These are phyloP conservation scores for Zingel zingel DNA, from an alignment of 2,113 vertebrate genomes.

Conservation along the genomic window DNA sequence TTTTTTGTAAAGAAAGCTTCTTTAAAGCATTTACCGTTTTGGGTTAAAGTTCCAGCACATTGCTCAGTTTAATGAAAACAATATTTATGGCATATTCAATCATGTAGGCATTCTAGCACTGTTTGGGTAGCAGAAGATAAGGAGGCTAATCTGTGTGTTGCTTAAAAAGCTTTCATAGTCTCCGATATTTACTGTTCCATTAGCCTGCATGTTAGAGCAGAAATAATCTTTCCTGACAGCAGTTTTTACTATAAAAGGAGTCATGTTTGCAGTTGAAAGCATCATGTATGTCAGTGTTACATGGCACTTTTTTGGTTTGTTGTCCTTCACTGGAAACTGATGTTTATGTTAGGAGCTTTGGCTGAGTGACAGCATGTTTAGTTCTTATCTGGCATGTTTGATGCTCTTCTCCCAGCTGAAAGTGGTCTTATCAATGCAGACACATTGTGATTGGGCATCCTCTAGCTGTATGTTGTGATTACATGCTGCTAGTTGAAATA, in stretches of 20 bases:
- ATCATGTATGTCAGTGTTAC: slow-evolving; percentile 10
- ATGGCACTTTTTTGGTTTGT: slow-evolving; percentile 8
- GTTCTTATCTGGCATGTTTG: slow-evolving; percentile 34
- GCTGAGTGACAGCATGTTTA: slow-evolving; percentile 27
- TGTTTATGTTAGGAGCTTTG: slow-evolving; percentile 44
- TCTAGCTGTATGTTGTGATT: slow-evolving; percentile 41
- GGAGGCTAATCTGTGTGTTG: slow-evolving; percentile 39
- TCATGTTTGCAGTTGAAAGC: slow-evolving; percentile 30
- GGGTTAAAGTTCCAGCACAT: not conserved
- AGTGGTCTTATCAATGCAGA: slow-evolving; percentile 26
- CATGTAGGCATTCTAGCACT: slow-evolving; percentile 19
- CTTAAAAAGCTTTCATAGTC: slow-evolving; percentile 48
- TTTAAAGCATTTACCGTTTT: slow-evolving; percentile 6
- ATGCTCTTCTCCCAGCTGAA: slow-evolving; percentile 22
- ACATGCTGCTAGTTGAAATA: slow-evolving; percentile 28
- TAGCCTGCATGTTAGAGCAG: slow-evolving; percentile 30
- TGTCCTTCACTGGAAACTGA: slow-evolving; percentile 27
- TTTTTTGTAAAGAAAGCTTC: slow-evolving; percentile 8
- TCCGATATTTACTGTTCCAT: slow-evolving; percentile 43
- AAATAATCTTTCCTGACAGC: slow-evolving; percentile 44
- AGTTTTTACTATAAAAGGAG: slow-evolving; percentile 17
- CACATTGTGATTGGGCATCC: slow-evolving; percentile 20
- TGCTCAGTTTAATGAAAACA: slow-evolving; percentile 45
- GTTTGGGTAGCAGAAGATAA: slow-evolving; percentile 47
- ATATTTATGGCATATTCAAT: slow-evolving; percentile 40